These are phyloP conservation scores for Xestia sexstrigata DNA, from an alignment of 2,888 invertebrate species.

Conservation along the genomic window DNA sequence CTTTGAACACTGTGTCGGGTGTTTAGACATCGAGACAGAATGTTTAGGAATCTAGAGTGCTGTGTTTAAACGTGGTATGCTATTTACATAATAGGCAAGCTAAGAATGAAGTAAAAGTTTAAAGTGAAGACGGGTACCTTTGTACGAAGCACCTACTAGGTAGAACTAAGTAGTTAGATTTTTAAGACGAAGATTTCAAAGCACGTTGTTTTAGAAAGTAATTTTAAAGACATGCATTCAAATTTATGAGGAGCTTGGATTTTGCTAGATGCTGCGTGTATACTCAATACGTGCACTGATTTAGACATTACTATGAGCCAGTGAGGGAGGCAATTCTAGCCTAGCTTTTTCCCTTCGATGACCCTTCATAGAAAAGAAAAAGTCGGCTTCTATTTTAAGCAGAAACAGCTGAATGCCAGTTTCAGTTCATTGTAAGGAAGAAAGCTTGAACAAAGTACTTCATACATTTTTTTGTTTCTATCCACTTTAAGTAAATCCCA, in stretches of 20 bases:
- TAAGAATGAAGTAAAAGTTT: conserved; percentile 15
- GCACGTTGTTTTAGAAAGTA: neutral
- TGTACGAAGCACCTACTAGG: neutral
- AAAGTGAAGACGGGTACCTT: conserved; percentile 12
- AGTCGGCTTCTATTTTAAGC: neutral
- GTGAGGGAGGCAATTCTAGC: neutral
- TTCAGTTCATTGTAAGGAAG: neutral
- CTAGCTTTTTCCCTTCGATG: neutral
- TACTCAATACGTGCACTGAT: neutral
- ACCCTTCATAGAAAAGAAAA: no score
- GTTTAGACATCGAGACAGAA: conserved; percentile 49
- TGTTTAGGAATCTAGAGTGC: conserved; percentile 41
- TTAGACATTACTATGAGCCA: neutral
- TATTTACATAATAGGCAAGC: conserved; percentile 49
- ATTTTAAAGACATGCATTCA: no score
- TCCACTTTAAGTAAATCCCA: neutral
- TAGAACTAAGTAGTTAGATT: neutral
- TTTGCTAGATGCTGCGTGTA: neutral
- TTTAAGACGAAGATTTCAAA: conserved; percentile 9
- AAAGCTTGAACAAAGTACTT: neutral
- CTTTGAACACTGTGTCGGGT: conserved; percentile 47
- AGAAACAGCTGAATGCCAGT: neutral
- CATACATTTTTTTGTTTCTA: fast-evolving
- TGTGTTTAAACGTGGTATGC: conserved; percentile 39
- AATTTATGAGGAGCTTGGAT: neutral